Base-by-base conservation (phyloP, 2,113 vertebrate genomes). In the Oenanthe melanoleuca region DNA sequence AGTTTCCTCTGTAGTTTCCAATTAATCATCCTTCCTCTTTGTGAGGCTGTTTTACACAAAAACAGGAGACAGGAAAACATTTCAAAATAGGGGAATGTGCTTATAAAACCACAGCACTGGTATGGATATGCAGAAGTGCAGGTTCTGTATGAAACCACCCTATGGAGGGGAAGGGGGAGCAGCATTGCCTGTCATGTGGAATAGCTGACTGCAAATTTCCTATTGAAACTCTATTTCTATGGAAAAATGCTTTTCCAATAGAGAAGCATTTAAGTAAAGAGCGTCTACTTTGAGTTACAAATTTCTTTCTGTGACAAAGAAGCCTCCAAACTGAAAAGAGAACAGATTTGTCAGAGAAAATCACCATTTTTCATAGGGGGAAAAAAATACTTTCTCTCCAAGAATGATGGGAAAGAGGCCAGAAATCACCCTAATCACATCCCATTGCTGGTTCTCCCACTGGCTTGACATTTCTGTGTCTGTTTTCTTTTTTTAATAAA, bases 1-100 rank as follows among this genome's bases (percentile, higher is more conserved):
- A 95, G 94, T 94, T 97, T 96, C 91, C 93, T 93, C 92, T 92
- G 81, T 53, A 97, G 91, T 57, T 96, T 91, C 78, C 71, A 91
- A 96, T 97, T 92, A 95, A 96, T 93, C 88, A 88, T n/a, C 64
- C 56, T 74, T 72, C 64, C 49, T 89, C 61, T 87, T 67, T 86
- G 86, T 70, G 60, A 88, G 85, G 64, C 85, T 49, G 85, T 60
- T 93, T 93, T 91, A 95, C 85, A 92, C 78, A 83, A 94, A 93
- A 97, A 88, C 88, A 96, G 94, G 92, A 94, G 93, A 88, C 84
- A 93, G 81, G 82, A 92, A 92, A 89, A 95, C 71, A 94, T 95
- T 94, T 80, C 44, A 55, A 92, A 82, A 93, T 63, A 95, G 71
- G 74, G 77, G 93, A 95, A 92, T 88, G 56, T 80, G 79, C 60